Evolutionary conservation across 2,797 vertebrate genomes (phyloP).

Genomic region (Hapalemur alaotrensis): DNA sequence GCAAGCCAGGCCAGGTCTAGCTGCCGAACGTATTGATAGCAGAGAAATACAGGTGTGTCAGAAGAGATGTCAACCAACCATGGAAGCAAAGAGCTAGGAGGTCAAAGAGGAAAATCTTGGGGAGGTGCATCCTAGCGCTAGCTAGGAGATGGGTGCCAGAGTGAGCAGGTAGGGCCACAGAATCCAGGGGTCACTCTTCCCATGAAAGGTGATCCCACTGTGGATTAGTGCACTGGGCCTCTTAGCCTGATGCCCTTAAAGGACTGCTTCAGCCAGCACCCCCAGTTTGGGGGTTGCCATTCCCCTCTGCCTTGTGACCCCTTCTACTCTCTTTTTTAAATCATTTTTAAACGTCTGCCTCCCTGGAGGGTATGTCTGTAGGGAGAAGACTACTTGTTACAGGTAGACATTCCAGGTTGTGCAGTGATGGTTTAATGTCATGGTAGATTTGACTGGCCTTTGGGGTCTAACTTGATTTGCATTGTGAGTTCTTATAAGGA

Average conservation of each 20-base stretch:
- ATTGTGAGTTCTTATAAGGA: neutral
- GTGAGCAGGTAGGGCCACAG: neutral
- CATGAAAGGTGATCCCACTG: neutral
- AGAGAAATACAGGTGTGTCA: neutral
- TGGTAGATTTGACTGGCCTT: neutral
- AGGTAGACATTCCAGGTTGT: neutral
- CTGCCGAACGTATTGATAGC: neutral
- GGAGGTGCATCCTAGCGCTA: neutral
- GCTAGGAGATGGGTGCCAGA: neutral
- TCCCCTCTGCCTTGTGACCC: neutral
- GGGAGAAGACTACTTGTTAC: neutral
- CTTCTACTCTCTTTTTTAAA: neutral
- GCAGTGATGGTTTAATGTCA: neutral
- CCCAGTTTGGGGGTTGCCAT: neutral
- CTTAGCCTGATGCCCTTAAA: neutral
- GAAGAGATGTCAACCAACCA: neutral
- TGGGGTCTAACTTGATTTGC: neutral
- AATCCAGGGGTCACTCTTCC: neutral
- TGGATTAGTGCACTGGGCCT: neutral
- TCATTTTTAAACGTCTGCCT: neutral
- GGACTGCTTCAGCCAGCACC: neutral
- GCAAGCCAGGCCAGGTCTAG: neutral
- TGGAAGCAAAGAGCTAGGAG: neutral
- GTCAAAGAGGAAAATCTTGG: neutral
- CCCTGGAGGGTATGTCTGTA: neutral